These are phyloP conservation scores for Sinocyclocheilus grahami DNA, from an alignment of 2,113 vertebrate genomes.

Conservation along the genomic window DNA sequence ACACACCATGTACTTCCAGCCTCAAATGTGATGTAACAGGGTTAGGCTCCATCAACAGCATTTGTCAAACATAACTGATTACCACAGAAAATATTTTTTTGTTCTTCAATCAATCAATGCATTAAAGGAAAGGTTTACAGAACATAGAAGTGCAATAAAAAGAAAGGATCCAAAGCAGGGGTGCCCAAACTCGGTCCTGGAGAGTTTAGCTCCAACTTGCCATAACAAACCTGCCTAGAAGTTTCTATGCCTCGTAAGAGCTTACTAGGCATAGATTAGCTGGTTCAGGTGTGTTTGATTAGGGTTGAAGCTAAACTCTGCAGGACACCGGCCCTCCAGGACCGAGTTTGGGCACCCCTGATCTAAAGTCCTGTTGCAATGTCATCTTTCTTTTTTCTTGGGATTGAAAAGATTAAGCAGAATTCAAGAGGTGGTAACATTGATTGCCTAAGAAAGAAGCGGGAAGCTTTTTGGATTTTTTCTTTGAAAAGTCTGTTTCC, in stretches of 20 bases:
- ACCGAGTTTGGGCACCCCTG: too few species aligned
- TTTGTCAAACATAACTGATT: not conserved
- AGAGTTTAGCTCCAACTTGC: too few species aligned
- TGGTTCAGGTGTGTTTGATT: too few species aligned
- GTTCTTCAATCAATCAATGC: not conserved
- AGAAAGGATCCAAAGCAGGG: not conserved
- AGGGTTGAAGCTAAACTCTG: too few species aligned
- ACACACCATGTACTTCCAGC: constrained; percentile 54
- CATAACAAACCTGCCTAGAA: too few species aligned
- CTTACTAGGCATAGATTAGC: too few species aligned
- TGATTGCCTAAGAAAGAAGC: not conserved
- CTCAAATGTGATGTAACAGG: not conserved
- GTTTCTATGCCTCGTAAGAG: too few species aligned
- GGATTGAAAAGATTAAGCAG: not conserved
- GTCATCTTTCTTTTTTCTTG: too few species aligned
- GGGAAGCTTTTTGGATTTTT: not conserved
- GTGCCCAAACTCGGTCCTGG: too few species aligned
- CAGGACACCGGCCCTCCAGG: too few species aligned
- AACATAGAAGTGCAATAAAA: not conserved
- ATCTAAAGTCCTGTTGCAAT: not conserved
- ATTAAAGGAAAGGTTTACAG: not conserved
- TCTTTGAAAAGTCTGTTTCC: not conserved
- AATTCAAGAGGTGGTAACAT: not conserved
- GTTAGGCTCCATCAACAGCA: not conserved
- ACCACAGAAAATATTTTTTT: not conserved